A percentile compares a stretch with the other conserved stretches of the same genome.
Evolutionary conservation across 2,888 invertebrate genomes (phyloP).

Genomic region (Clivina fossor): DNA sequence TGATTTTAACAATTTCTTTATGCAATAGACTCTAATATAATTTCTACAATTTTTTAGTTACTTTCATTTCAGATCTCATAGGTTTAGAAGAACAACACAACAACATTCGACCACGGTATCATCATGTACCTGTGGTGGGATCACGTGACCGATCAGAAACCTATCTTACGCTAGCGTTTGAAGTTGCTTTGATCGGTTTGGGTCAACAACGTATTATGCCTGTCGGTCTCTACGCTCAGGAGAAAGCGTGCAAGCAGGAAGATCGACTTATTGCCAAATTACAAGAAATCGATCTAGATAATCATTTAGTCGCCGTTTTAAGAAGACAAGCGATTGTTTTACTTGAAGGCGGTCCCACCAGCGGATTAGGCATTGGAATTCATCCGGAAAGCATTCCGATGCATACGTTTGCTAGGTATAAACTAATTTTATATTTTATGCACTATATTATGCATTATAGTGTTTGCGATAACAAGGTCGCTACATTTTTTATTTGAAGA

Average conservation of each 20-base stretch:
- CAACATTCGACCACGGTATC: constrained; percentile 61
- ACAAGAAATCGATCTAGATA: constrained; percentile 76
- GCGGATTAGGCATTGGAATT: constrained; percentile 72
- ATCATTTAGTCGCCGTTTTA: constrained; percentile 68
- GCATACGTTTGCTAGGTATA: constrained; percentile 70
- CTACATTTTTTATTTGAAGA: too few species aligned
- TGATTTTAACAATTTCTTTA: too few species aligned
- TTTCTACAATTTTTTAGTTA: neutral
- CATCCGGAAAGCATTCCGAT: constrained; percentile 82
- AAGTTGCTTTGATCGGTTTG: constrained; percentile 76
- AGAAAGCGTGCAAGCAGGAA: constrained; percentile 72
- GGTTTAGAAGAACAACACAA: constrained; percentile 56
- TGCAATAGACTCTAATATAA: too few species aligned
- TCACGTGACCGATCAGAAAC: constrained; percentile 74
- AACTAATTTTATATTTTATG: neutral
- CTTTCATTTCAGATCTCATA: constrained; percentile 52
- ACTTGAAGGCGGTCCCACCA: constrained; percentile 75
- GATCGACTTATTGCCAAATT: constrained; percentile 74
- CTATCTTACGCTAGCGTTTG: constrained; percentile 73
- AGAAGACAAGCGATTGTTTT: constrained; percentile 68
- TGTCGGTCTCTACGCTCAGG: constrained; percentile 75
- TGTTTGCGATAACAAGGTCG: too few species aligned
- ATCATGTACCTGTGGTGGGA: constrained; percentile 75
- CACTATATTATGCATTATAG: neutral
- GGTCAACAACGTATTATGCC: constrained; percentile 81